phyloP scores from a whole-genome alignment of 2,113 vertebrate genomes.

The Pomatostomus ruficeps region DNA sequence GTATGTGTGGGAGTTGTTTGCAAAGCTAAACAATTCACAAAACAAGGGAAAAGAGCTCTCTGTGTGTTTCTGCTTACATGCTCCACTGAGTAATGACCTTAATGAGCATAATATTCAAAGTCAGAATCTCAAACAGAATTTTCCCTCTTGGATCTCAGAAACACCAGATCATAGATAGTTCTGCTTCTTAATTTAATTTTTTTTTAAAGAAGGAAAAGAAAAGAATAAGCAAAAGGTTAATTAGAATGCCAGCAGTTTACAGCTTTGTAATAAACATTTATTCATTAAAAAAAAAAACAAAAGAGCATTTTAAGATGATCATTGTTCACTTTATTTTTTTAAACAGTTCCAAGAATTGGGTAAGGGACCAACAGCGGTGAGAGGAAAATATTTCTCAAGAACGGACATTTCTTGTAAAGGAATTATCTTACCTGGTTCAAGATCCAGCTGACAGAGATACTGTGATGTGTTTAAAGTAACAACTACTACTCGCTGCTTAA shows the following conservation, averaged over 20 bases:
- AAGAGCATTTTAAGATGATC: neutral
- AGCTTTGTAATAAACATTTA: neutral
- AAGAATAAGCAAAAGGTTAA: neutral
- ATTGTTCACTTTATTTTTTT: neutral
- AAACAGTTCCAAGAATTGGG: neutral
- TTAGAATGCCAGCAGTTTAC: neutral
- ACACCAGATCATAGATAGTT: neutral
- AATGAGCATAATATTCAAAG: conserved; percentile 35
- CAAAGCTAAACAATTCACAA: conserved; percentile 21
- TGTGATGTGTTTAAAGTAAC: conserved; percentile 98
- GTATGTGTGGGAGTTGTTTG: conserved; percentile 1
- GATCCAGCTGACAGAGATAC: conserved; percentile 97
- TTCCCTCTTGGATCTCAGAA: neutral
- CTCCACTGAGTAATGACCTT: conserved; percentile 25
- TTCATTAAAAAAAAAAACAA: neutral
- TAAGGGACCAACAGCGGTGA: neutral
- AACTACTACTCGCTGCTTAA: conserved; percentile 92
- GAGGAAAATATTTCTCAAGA: neutral
- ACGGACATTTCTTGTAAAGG: neutral
- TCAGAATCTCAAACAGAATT: conserved; percentile 13
- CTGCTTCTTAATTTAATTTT: neutral
- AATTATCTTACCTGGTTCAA: conserved; percentile 85
- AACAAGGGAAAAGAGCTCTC: neutral
- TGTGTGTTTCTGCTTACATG: conserved; percentile 5
- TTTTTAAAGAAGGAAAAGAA: neutral